These are phyloP conservation scores for Nephrocerus scutellatus DNA, from an alignment of 2,888 invertebrate species.

Conservation along the genomic window DNA sequence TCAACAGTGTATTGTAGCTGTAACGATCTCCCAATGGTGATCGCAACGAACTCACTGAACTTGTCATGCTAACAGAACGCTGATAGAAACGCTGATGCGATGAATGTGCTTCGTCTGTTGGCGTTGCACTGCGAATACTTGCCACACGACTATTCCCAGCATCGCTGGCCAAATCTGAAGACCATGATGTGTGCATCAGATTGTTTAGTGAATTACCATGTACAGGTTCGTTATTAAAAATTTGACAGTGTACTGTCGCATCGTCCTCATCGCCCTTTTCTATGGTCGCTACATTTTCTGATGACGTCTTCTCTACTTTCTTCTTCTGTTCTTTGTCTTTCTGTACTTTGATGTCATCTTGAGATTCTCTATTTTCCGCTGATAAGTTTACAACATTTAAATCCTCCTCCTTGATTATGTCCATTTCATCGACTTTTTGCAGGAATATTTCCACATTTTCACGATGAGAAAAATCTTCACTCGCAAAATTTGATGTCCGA, in stretches of 20 bases:
- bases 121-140: constrained; percentile 18
- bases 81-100: constrained; percentile 25
- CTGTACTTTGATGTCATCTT: not conserved
- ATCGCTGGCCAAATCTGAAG: constrained; percentile 31
- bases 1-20: constrained; percentile 43
- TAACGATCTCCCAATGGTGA: constrained; percentile 37
- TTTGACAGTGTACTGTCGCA: constrained; percentile 21
- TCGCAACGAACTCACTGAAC: constrained; percentile 32
- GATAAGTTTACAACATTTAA: constrained; percentile 42
- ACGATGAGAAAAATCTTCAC: constrained; percentile 33
- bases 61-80: constrained; percentile 42
- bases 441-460: constrained; percentile 42
- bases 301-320: not conserved
- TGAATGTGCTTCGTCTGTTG: not conserved
- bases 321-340: too few species aligned
- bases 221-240: constrained; percentile 6
- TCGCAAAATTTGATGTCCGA: constrained; percentile 37
- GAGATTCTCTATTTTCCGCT: not conserved
- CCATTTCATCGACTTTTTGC: constrained; percentile 48
- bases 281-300: constrained; percentile 11
- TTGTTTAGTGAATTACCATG: constrained; percentile 38
- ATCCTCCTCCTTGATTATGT: constrained; percentile 46
- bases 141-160: constrained; percentile 14
- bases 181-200: constrained; percentile 44
- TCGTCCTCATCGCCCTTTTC: not conserved